phyloP scores from a whole-genome alignment of 2,113 vertebrate species.

The Pelobates fuscus region DNA sequence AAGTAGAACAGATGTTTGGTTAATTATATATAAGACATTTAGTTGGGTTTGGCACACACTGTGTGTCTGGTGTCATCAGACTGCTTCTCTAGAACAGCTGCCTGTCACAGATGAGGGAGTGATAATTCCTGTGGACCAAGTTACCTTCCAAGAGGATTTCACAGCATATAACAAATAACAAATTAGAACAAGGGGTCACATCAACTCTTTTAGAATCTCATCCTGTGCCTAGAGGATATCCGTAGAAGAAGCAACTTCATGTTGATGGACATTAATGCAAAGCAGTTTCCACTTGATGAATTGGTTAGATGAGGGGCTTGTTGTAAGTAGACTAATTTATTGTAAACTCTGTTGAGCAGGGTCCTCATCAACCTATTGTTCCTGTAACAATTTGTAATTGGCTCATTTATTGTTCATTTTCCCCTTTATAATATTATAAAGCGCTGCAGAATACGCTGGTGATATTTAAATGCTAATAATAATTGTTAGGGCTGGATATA shows the following conservation, averaged over 20 bases:
- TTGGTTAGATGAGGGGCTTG: too few species aligned
- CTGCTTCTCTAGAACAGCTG: constrained; percentile 51
- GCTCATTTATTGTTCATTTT: too few species aligned
- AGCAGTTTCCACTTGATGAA: neutral
- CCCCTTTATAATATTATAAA: too few species aligned
- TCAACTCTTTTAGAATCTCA: neutral
- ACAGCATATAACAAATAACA: constrained; percentile 47
- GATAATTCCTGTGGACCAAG: constrained; percentile 44
- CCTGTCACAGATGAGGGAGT: constrained; percentile 52
- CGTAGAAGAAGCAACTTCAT: neutral
- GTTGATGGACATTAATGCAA: neutral
- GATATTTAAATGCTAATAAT: too few species aligned
- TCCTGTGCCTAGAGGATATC: neutral
- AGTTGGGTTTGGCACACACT: constrained; percentile 49
- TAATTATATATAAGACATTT: constrained; percentile 52
- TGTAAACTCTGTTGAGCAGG: too few species aligned
- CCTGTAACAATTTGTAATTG: too few species aligned
- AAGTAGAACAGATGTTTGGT: constrained; percentile 52
- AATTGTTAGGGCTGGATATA: too few species aligned
- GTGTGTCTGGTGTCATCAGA: constrained; percentile 52
- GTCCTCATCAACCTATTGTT: too few species aligned
- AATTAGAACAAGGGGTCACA: constrained; percentile 51
- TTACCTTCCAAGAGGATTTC: constrained; percentile 56
- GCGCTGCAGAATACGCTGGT: too few species aligned
- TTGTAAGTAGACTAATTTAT: too few species aligned